Percentiles rank a stretch among this genome's conserved stretches.
Conservation (phyloP, 1,140 invertebrate species). For the Heliconius hermathena region DNA sequence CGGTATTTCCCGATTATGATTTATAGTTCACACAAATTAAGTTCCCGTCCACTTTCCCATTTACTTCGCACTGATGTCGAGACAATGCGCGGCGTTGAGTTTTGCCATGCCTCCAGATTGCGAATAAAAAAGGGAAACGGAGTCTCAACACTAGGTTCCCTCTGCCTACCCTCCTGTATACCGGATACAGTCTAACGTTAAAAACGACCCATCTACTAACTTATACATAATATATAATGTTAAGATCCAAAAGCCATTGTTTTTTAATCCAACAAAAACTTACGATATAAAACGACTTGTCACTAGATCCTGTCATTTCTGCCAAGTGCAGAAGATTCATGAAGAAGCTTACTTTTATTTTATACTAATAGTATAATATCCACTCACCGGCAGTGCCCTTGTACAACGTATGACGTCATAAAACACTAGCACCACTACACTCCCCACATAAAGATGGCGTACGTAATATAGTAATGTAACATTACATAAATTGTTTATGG, state of each 20-base stretch:
- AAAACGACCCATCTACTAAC: too few relatives aligned
- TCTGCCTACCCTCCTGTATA: too few relatives aligned
- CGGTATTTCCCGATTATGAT: too few relatives aligned
- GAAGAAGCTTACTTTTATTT: neutral
- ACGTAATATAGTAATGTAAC: slow-evolving; percentile 11
- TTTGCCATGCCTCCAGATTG: neutral
- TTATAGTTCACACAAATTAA: too few relatives aligned
- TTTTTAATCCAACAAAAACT: neutral
- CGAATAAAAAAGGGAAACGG: neutral
- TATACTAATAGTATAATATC: slow-evolving; percentile 19
- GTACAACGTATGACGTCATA: slow-evolving; percentile 29
- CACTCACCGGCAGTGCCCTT: slow-evolving; percentile 3
- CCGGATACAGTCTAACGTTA: too few relatives aligned
- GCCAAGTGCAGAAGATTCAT: neutral
- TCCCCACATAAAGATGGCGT: neutral
- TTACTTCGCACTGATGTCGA: neutral
- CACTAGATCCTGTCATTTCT: neutral
- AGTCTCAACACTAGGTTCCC: neutral
- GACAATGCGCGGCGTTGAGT: neutral
- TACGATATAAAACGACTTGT: neutral
- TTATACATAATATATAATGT: too few relatives aligned
- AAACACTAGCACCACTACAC: slow-evolving; percentile 15
- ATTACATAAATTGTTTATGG: slow-evolving; percentile 10
- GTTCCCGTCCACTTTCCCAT: neutral
- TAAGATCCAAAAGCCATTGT: too few relatives aligned